These are phyloP conservation scores for Metopolophium dirhodum DNA, from an alignment of 1,140 invertebrate genomes.

Conservation along the genomic window DNA sequence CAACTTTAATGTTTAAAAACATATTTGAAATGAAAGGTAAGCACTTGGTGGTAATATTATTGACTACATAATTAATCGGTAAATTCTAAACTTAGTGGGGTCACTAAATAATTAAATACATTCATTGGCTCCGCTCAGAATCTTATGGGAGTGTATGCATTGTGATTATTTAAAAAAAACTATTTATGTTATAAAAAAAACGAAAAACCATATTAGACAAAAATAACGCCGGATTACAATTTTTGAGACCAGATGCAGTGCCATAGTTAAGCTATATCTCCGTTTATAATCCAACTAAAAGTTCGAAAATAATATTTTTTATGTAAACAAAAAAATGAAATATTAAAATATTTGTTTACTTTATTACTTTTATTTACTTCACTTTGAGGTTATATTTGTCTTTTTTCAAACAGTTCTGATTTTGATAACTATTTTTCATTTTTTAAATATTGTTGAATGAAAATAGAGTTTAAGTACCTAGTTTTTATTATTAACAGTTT, in stretches of 20 bases:
- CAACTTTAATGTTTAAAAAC: background rate
- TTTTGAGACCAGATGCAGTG: background rate
- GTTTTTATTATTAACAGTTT: background rate
- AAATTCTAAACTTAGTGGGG: background rate
- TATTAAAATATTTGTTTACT: background rate
- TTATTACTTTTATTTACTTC: background rate
- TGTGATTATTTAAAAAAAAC: background rate
- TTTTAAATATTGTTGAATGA: background rate
- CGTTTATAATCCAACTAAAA: background rate
- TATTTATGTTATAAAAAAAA: background rate
- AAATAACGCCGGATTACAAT: background rate
- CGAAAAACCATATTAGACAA: background rate
- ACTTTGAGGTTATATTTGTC: background rate
- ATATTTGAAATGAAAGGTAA: conserved; percentile 1
- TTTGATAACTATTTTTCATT: background rate
- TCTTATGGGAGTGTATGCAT: too few species aligned
- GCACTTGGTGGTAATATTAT: background rate
- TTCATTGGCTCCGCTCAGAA: too few species aligned
- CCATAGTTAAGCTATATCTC: background rate
- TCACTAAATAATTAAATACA: background rate
- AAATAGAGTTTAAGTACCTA: background rate
- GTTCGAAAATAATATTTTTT: background rate
- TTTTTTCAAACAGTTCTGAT: background rate
- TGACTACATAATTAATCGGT: background rate
- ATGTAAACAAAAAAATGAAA: background rate